Percentiles rank a stretch among this genome's conserved stretches.
Evolutionary conservation across 2,113 vertebrate genomes (phyloP).

Genomic region (Pica pica): DNA sequence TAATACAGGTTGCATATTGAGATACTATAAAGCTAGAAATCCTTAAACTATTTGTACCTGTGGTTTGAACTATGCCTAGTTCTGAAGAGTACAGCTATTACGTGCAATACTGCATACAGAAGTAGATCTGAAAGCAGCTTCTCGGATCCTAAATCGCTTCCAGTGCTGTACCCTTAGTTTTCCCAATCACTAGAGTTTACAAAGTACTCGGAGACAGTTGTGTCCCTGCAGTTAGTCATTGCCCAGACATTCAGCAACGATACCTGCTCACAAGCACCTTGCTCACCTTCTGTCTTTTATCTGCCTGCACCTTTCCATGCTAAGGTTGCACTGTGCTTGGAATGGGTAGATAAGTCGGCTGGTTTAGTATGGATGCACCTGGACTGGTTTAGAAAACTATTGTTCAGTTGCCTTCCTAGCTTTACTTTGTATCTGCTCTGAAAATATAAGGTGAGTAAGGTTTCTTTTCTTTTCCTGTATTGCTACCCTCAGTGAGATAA

Average conservation of each 20-base stretch:
- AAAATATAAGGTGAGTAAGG: neutral
- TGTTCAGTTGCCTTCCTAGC: neutral
- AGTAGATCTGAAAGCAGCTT: neutral
- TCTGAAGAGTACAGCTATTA: neutral
- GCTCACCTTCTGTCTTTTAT: neutral
- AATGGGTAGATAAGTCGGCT: neutral
- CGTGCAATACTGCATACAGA: accelerated
- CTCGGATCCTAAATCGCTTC: neutral
- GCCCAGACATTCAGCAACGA: neutral
- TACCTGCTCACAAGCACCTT: neutral
- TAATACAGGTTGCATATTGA: neutral
- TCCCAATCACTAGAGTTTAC: neutral
- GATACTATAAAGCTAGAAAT: neutral
- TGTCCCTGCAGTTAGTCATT: neutral
- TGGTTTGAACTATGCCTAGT: neutral
- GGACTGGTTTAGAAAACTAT: neutral
- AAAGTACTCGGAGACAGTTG: neutral
- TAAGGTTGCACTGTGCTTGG: neutral
- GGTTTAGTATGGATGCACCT: neutral
- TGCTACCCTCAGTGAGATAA: neutral
- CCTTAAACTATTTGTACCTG: neutral
- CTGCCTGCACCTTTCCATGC: neutral
- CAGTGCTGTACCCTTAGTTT: neutral
- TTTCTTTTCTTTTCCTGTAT: slow-evolving; percentile 5
- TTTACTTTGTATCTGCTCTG: neutral